phyloP scores from a whole-genome alignment of 2,113 vertebrate species.

The Oncorhynchus masou region DNA sequence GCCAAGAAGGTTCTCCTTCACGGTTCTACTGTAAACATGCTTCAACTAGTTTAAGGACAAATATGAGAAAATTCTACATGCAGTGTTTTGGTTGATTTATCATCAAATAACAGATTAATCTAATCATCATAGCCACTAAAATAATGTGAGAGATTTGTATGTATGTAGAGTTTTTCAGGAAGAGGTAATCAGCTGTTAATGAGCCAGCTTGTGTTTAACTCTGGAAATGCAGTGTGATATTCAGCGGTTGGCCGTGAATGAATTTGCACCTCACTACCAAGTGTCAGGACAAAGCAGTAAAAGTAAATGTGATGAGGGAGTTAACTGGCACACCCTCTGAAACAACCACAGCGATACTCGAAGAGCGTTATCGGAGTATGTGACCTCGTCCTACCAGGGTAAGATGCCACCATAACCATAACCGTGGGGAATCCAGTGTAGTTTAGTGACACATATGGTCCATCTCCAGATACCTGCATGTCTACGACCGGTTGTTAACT shows the following conservation, averaged over 20 bases:
- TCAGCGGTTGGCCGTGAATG: slow-evolving; percentile 23
- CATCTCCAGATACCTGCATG: slow-evolving; percentile 38
- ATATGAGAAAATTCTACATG: slow-evolving; percentile 4
- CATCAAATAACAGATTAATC: not conserved
- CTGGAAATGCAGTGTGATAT: slow-evolving; percentile 24
- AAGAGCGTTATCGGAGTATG: not conserved
- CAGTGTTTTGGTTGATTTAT: slow-evolving; percentile 2
- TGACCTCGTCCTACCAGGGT: too few relatives aligned
- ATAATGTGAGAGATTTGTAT: not conserved
- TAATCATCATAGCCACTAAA: not conserved
- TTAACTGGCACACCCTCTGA: not conserved
- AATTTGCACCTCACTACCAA: slow-evolving; percentile 26
- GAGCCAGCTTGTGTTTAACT: slow-evolving; percentile 5
- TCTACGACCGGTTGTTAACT: slow-evolving; percentile 27
- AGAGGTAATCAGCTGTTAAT: not conserved
- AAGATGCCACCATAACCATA: too few relatives aligned
- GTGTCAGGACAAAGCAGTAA: not conserved
- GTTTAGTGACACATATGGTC: slow-evolving; percentile 7
- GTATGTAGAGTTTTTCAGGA: not conserved
- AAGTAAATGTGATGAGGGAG: not conserved
- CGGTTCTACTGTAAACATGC: not conserved
- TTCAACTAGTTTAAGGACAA: not conserved
- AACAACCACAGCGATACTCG: not conserved
- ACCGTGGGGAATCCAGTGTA: too few relatives aligned
- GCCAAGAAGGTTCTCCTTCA: not conserved